phyloP scores from a whole-genome alignment of 2,113 vertebrate species.

The Galbula dea region DNA sequence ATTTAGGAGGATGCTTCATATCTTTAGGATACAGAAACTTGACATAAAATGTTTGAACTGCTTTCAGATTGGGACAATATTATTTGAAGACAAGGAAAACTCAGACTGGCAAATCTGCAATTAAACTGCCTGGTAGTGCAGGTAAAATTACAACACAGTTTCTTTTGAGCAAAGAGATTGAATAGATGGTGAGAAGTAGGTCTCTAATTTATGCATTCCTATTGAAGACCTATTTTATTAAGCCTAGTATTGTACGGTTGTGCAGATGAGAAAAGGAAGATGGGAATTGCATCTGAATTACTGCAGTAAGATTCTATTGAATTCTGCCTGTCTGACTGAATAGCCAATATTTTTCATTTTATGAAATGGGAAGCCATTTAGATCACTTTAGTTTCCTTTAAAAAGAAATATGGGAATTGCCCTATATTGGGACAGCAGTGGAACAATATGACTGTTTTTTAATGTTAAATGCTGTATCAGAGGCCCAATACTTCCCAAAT shows the following conservation, averaged over 20 bases:
- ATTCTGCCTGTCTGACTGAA: neutral
- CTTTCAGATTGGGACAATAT: neutral
- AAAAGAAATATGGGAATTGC: neutral
- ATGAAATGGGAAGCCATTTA: neutral
- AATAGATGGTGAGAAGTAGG: neutral
- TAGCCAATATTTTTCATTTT: neutral
- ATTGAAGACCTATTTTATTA: conserved; percentile 1
- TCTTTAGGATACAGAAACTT: neutral
- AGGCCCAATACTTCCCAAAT: neutral
- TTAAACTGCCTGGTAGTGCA: neutral
- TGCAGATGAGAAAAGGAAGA: neutral
- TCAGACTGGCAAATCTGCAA: neutral
- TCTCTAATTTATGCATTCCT: neutral
- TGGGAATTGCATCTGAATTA: neutral
- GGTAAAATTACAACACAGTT: neutral
- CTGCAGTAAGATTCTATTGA: neutral
- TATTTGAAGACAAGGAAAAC: neutral
- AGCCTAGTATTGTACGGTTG: neutral
- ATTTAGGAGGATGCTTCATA: neutral
- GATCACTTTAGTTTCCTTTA: neutral
- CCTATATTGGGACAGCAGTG: neutral
- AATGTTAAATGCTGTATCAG: neutral
- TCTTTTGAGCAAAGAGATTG: neutral
- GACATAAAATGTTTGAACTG: neutral
- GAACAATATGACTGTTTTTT: neutral